Evolutionary conservation across 2,797 vertebrate species (phyloP).

Genomic region (Varecia variegata): DNA sequence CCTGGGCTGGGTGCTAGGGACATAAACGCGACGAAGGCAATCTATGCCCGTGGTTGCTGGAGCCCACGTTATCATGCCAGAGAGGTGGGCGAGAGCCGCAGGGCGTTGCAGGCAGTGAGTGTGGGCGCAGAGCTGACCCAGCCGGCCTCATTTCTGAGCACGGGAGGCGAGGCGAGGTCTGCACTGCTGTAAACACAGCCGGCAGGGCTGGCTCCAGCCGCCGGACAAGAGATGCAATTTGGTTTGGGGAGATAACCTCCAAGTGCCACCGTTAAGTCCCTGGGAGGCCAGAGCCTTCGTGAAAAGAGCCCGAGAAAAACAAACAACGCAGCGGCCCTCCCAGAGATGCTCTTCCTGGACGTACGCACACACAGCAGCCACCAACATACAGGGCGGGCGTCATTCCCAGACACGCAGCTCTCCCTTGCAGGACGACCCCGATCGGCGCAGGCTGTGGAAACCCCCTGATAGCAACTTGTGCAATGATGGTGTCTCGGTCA

Average conservation of each 20-base stretch:
- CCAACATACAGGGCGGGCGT: not conserved
- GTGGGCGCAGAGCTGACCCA: not conserved
- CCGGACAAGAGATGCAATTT: slow-evolving; percentile 76
- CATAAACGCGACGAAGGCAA: not conserved
- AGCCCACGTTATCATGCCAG: not conserved
- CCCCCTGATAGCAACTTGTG: not conserved
- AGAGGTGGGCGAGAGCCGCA: not conserved
- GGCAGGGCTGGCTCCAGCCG: slow-evolving; percentile 77
- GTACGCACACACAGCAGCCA: slow-evolving; percentile 25
- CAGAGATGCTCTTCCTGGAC: slow-evolving; percentile 63
- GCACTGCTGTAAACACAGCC: slow-evolving; percentile 75
- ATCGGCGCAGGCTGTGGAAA: slow-evolving; percentile 67
- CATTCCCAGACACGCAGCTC: not conserved
- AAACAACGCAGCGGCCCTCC: slow-evolving; percentile 66
- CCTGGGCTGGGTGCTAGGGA: not conserved
- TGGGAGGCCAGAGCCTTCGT: slow-evolving; percentile 76
- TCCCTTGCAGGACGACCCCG: slow-evolving; percentile 49
- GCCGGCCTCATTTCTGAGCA: slow-evolving; percentile 56
- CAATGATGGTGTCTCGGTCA: not conserved
- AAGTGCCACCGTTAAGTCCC: slow-evolving; percentile 81
- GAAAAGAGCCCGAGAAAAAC: slow-evolving; percentile 82
- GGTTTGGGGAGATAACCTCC: slow-evolving; percentile 47
- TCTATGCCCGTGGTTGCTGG: not conserved
- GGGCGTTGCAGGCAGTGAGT: not conserved
- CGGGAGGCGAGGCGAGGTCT: slow-evolving; percentile 59